These are phyloP conservation scores for Hyalella azteca DNA, from an alignment of 2,888 invertebrate species.

Conservation along the genomic window DNA sequence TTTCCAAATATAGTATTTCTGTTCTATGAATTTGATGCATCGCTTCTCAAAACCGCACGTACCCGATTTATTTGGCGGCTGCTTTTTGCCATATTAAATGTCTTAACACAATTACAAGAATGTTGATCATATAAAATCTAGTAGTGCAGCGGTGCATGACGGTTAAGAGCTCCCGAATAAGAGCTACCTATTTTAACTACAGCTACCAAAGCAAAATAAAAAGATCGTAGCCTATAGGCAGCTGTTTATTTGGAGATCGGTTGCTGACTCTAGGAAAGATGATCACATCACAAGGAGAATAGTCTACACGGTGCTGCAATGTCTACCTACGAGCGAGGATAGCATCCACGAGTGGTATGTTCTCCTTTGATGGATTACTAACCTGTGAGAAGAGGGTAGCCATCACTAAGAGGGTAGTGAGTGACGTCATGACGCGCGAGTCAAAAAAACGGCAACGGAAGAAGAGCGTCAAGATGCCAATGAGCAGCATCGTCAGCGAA, in stretches of 20 bases:
- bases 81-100: too few relatives aligned
- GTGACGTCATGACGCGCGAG: constrained; percentile 49
- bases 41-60: too few relatives aligned
- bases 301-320: neutral
- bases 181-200: too few relatives aligned
- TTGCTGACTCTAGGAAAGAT: neutral
- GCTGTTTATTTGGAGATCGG: neutral
- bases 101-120: too few relatives aligned
- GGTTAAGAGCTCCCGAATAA: too few relatives aligned
- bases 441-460: constrained; percentile 45
- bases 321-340: neutral
- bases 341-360: neutral
- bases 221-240: neutral
- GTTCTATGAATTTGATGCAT: too few relatives aligned
- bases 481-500: constrained; percentile 45
- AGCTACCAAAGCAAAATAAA: too few relatives aligned
- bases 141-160: too few relatives aligned
- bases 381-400: constrained; percentile 47
- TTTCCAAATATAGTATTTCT: too few relatives aligned
- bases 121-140: too few relatives aligned
- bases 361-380: neutral
- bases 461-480: constrained; percentile 47
- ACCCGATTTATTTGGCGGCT: too few relatives aligned
- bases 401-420: constrained; percentile 51
- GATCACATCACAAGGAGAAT: neutral